Evolutionary conservation across 2,888 invertebrate genomes (phyloP).

Genomic region (Steinernema carpocapsae): DNA sequence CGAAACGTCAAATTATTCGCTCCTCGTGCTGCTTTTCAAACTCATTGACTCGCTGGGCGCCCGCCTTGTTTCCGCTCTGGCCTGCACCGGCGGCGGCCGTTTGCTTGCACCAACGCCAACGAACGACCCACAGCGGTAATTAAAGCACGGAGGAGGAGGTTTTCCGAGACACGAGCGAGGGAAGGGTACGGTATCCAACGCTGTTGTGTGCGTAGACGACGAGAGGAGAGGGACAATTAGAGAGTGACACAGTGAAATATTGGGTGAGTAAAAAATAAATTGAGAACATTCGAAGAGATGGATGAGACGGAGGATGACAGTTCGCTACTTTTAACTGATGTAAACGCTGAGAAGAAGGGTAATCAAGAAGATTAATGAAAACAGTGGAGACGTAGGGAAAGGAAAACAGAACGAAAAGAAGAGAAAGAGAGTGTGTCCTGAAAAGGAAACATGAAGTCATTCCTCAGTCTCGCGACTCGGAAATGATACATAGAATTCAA

Average conservation of each 20-base stretch:
- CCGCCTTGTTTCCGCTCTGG: background rate
- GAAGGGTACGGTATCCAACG: conserved; percentile 1
- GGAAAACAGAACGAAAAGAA: no score
- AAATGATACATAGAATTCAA: no score
- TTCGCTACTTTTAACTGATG: background rate
- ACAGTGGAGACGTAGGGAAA: no score
- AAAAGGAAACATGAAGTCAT: no score
- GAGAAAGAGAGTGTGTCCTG: no score
- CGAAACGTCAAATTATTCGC: conserved; percentile 35
- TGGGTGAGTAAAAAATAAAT: background rate
- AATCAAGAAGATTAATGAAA: no score
- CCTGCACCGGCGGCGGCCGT: background rate
- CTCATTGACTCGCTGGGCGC: conserved; percentile 21
- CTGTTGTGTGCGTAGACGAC: background rate
- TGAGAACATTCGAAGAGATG: background rate
- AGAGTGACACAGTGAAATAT: background rate
- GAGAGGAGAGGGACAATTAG: background rate
- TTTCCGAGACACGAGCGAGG: background rate
- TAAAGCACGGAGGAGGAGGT: background rate
- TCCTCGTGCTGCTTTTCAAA: conserved; percentile 31
- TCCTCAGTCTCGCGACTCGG: no score
- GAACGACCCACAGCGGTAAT: background rate
- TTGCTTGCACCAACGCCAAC: background rate
- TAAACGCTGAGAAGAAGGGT: no score
- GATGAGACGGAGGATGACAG: conserved; percentile 3